Base-by-base conservation (phyloP, 1,140 invertebrate species). In the Drosophila pseudoobscura region DNA sequence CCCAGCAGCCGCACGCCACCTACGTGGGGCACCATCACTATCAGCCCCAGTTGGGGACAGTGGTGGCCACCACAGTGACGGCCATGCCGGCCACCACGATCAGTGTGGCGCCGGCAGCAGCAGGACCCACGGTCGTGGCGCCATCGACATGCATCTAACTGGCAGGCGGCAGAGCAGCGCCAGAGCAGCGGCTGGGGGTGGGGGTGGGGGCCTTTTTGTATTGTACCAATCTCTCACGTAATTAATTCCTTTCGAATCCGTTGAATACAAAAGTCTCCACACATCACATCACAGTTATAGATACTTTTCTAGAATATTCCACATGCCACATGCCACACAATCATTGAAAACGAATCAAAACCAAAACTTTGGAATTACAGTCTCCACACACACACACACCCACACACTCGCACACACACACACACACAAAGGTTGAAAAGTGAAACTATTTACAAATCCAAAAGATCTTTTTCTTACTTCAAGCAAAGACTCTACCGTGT, bases 41-140 rank as follows among this genome's bases (percentile, higher is more conserved):
- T 45, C 82, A 56, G 20, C 44, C 59, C 3, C 75, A 71, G 26
- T 53, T 77, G 73, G 72, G 72, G 6, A 29, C 80, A 22, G 73
- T 84, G 49, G 84, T 89, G 62, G 84, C 84, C 56, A 89, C 85
- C 62, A 89, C 84, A 35, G 76, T 89, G 64, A 63, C 84, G 1
- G 79, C 76, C 11, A 51, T 89, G 8, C 74, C 87, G 20, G 87
- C 87, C 59, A 78, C 80, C 45, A 89, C 89, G 69, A 88, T 87
- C 58, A 87, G 74, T n/a, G 74, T 89, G 35, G 79, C 85, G 24
- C 76, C 85, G 58, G 74, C 35, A 39, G 35, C 31, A 39, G 35
- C 35, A 39, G 35, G 35, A 39, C 3, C 89, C 49, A 79, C 83
- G 45, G 73, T 80, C 58, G 84, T 75, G 31, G 65, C 88, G 9